Evolutionary conservation across 2,888 invertebrate species (phyloP).

Genomic region (Nymphalis urticae): DNA sequence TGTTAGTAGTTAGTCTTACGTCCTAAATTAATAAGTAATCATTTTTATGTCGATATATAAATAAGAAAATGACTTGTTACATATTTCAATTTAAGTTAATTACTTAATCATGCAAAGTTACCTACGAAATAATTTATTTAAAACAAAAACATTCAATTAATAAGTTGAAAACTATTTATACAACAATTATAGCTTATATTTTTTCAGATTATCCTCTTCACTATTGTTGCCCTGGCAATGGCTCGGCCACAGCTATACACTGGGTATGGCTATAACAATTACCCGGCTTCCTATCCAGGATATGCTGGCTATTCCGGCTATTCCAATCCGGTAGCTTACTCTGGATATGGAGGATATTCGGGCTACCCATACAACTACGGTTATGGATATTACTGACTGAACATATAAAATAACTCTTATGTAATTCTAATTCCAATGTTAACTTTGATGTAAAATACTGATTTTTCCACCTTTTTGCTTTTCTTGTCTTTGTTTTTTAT

Average conservation of each 20-base stretch:
- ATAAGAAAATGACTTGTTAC: too few relatives aligned
- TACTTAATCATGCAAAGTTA: too few relatives aligned
- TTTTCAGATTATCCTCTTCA: conserved; percentile 73
- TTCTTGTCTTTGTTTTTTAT: background rate
- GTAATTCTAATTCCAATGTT: background rate
- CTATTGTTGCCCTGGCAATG: conserved; percentile 70
- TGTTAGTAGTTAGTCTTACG: too few relatives aligned
- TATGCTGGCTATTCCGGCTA: conserved; percentile 68
- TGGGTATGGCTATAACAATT: conserved; percentile 60
- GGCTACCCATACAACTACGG: conserved; percentile 64
- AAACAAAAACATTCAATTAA: too few relatives aligned
- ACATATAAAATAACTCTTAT: background rate
- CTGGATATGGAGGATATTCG: conserved; percentile 60
- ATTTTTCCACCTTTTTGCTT: background rate
- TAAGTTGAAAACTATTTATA: too few relatives aligned
- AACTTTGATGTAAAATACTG: background rate
- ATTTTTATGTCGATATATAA: too few relatives aligned
- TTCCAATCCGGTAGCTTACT: conserved; percentile 60
- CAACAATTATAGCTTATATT: background rate
- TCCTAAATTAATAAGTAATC: too few relatives aligned
- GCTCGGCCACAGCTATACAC: conserved; percentile 72
- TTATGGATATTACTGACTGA: conserved; percentile 62
- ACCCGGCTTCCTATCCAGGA: conserved; percentile 58
- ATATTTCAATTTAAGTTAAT: too few relatives aligned
- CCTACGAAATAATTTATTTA: too few relatives aligned